phyloP scores from a whole-genome alignment of 2,888 invertebrate genomes.

The Drosophila dives region DNA sequence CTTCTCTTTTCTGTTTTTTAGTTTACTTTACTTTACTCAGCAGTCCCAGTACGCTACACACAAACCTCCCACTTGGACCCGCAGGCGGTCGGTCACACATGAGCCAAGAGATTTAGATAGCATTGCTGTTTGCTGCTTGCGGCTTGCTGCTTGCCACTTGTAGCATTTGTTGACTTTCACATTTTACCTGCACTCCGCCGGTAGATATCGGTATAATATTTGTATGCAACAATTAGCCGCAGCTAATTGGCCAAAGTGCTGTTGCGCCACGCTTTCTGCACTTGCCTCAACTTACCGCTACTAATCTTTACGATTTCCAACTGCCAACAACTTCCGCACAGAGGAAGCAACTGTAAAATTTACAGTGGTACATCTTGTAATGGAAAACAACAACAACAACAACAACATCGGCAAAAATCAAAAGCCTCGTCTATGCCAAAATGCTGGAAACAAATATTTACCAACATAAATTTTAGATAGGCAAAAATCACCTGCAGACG shows the following conservation, averaged over 20 bases:
- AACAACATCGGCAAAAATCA: conserved; percentile 12
- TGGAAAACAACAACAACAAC: conserved; percentile 40
- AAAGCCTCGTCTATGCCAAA: conserved; percentile 13
- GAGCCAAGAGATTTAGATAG: conserved; percentile 21
- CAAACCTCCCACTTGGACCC: conserved; percentile 18
- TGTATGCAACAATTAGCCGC: conserved; percentile 77
- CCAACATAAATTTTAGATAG: conserved; percentile 57
- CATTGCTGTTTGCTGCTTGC: not conserved
- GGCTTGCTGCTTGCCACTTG: not conserved
- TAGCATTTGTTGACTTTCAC: conserved; percentile 63
- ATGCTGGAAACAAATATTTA: conserved; percentile 60
- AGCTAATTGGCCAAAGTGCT: conserved; percentile 78
- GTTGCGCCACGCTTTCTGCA: conserved; percentile 78
- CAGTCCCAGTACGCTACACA: conserved; percentile 11
- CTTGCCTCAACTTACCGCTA: conserved; percentile 62
- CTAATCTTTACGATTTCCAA: conserved; percentile 59
- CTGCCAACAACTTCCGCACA: conserved; percentile 67
- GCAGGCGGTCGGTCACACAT: conserved; percentile 23
- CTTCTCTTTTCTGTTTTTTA: not conserved
- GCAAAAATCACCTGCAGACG: conserved; percentile 63
- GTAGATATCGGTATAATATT: conserved; percentile 12
- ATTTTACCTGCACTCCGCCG: conserved; percentile 34
- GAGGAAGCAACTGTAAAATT: conserved; percentile 60
- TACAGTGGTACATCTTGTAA: conserved; percentile 59
- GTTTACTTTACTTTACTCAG: not conserved